Evolutionary conservation across 2,113 vertebrate species (phyloP).

Genomic region (Salvelinus alpinus): DNA sequence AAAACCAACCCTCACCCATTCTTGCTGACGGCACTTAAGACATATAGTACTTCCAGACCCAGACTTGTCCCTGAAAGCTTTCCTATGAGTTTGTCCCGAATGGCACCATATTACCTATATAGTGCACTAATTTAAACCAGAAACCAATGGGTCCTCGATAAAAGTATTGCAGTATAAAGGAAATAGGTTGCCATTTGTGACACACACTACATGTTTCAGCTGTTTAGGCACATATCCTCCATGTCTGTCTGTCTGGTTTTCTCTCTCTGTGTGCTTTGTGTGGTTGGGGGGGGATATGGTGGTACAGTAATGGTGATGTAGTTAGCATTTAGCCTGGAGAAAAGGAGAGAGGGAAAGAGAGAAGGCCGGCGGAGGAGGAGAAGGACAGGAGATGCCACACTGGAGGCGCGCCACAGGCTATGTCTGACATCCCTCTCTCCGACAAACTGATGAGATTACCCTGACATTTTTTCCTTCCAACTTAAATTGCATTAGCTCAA

Average conservation of each 20-base stretch:
- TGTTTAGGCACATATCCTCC: no score
- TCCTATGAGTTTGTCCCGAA: no score
- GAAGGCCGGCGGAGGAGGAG: slow-evolving; percentile 41
- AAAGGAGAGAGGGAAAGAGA: slow-evolving; percentile 31
- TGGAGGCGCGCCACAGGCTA: slow-evolving; percentile 72
- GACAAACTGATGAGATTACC: slow-evolving; percentile 75
- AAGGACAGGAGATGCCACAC: slow-evolving; percentile 51
- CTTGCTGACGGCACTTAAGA: not conserved
- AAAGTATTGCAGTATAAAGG: no score
- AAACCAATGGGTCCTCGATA: no score
- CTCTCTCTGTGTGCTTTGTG: slow-evolving; percentile 31
- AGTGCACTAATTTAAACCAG: no score
- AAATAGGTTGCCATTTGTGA: no score
- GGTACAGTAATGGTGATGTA: not conserved
- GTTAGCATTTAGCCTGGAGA: slow-evolving; percentile 28
- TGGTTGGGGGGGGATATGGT: slow-evolving; percentile 32
- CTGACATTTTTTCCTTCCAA: slow-evolving; percentile 67
- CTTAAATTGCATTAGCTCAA: slow-evolving; percentile 76
- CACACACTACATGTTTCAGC: slow-evolving; percentile 2
- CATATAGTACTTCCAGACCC: not conserved
- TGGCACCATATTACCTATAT: no score
- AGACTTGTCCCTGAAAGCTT: no score
- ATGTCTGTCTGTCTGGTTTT: no score
- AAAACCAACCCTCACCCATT: not conserved
- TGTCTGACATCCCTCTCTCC: slow-evolving; percentile 72